A percentile compares a stretch with the other conserved stretches of the same genome.
Conservation (phyloP, 2,797 vertebrate species). For the Lophius americanus region DNA sequence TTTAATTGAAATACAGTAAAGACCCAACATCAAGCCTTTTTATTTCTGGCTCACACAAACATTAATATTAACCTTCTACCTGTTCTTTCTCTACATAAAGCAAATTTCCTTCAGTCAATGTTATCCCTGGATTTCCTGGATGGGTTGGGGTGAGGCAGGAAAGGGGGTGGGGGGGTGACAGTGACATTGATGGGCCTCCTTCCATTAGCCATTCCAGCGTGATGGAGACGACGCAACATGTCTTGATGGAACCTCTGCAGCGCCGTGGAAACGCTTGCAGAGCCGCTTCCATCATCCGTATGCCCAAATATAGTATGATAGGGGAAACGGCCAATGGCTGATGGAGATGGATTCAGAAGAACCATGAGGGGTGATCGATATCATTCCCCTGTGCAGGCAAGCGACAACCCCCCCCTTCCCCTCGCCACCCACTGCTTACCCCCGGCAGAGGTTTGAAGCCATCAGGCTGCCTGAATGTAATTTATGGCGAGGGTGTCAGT, state of each 20-base stretch:
- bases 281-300: conserved; percentile 61
- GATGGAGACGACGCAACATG: conserved; percentile 54
- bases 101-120: conserved; percentile 50
- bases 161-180: conserved; percentile 10
- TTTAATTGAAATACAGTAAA: neutral
- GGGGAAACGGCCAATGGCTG: conserved; percentile 73
- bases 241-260: conserved; percentile 62
- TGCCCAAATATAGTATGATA: conserved; percentile 70
- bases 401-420: conserved; percentile 45
- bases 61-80: conserved; percentile 18
- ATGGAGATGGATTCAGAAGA: conserved; percentile 79
- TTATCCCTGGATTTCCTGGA: conserved; percentile 57
- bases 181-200: conserved; percentile 60
- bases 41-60: conserved; percentile 10
- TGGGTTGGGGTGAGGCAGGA: conserved; percentile 4
- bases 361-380: conserved; percentile 80
- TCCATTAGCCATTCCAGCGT: conserved; percentile 54
- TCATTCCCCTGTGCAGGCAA: conserved; percentile 54
- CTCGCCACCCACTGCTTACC: conserved; percentile 52
- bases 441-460: conserved; percentile 50
- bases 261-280: conserved; percentile 28
- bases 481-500: conserved; percentile 74
- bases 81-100: neutral
- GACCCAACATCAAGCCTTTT: conserved; percentile 1
- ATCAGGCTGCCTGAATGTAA: conserved; percentile 53